Base-by-base conservation (phyloP, 92 coral and sea anemone genomes). In the Palythoa caribaeorum region DNA sequence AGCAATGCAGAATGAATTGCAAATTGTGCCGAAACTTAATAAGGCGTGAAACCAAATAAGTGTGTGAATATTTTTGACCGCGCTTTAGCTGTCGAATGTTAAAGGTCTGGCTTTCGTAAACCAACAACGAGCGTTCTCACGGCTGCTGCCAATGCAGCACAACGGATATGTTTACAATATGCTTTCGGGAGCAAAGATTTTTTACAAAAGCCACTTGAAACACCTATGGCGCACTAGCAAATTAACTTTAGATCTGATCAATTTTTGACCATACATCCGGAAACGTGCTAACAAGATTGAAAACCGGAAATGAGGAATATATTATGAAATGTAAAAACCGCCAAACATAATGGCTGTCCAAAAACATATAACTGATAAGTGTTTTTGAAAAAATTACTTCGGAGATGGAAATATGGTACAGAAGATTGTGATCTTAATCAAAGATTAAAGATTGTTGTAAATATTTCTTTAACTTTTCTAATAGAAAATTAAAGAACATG, bases 1-100 rank as follows among this genome's bases (percentile, higher is more conserved):
- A 81, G 65, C 20, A 17, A 47, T 8, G 48, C 66, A 40, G 59
- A 81, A 81, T 81, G 86, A 81, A 66, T 81, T 81, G 86, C 76
- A 81, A 81, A 81, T 81, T 81, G 74, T 20, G 72, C 40, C 21
- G 83, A 54, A 77, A 81, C 86, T 48, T 66, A 81, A 81, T 81
- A 65, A 38, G 86, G 76, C 54, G 86, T 81, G 86, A 81, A 81
- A 81, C 86, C 86, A 81, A 51, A 81, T 37, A 81, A 66, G 59
- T 51, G 59, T 65, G 63, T 65, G 63, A 81, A 63, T 65, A 69
- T 65, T 20, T 81, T 55, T 39, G 75, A 44, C 86, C 55, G 13
- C 72, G 86, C 65, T 81, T 54, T 19, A 81, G 76, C 59, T 60
- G 86, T 66, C 86, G 28, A 53, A 39, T 9, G 54, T 9, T 77